Percentiles rank a stretch among this genome's conserved stretches.
Evolutionary conservation across 1,140 invertebrate genomes (phyloP).

Genomic region (Nebria ingens): DNA sequence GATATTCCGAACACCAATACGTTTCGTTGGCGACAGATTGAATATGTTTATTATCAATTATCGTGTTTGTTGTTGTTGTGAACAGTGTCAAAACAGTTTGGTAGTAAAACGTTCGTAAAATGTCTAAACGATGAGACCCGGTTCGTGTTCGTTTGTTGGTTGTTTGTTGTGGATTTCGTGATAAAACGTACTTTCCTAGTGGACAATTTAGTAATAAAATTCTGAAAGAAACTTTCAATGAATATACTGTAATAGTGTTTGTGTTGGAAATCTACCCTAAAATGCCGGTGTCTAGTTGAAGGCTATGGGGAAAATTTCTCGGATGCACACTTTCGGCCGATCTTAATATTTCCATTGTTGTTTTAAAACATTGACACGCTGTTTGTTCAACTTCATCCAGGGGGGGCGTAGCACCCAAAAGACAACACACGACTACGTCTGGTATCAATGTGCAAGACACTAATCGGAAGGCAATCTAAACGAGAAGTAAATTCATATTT

Average conservation of each 20-base stretch:
- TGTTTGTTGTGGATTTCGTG: conserved; percentile 45
- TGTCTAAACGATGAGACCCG: conserved; percentile 51
- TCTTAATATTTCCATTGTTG: conserved; percentile 53
- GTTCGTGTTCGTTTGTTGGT: conserved; percentile 39
- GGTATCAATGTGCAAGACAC: conserved; percentile 63
- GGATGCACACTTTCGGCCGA: conserved; percentile 49
- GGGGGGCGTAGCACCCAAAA: conserved; percentile 67
- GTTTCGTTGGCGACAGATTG: conserved; percentile 49
- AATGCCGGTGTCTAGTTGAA: conserved; percentile 50
- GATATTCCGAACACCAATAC: conserved; percentile 73
- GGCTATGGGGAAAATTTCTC: conserved; percentile 48
- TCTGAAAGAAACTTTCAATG: conserved; percentile 36
- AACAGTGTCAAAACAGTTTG: conserved; percentile 43
- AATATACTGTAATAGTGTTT: conserved; percentile 12
- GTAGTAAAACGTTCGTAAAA: conserved; percentile 61
- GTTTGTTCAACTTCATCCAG: conserved; percentile 60
- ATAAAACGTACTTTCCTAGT: conserved; percentile 53
- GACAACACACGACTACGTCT: conserved; percentile 60
- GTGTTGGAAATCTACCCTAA: conserved; percentile 44
- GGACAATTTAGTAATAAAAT: conserved; percentile 57
- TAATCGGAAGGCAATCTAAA: conserved; percentile 72
- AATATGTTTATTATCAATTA: conserved; percentile 22
- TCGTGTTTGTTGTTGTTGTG: conserved; percentile 16
- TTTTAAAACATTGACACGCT: conserved; percentile 62
- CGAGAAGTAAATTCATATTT: too few relatives aligned